These are phyloP conservation scores for Hemichromis elongatus DNA, from an alignment of 2,113 vertebrate species.

Conservation along the genomic window DNA sequence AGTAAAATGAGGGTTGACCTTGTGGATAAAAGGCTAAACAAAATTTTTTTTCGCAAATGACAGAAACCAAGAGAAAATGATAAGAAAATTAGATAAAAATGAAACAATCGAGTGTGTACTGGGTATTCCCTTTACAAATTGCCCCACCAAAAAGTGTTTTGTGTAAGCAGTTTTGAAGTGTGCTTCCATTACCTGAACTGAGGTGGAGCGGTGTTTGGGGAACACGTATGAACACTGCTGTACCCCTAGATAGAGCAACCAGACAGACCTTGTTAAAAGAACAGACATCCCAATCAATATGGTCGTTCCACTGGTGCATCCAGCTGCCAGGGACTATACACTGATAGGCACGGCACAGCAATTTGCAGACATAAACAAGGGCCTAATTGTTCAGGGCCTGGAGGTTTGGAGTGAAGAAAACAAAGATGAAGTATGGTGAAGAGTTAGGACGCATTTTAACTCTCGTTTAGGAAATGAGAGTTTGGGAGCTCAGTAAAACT, in stretches of 20 bases:
- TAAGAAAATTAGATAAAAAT: conserved; percentile 29
- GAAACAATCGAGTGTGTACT: conserved; percentile 3
- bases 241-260: conserved; percentile 39
- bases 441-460: conserved; percentile 66
- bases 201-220: conserved; percentile 53
- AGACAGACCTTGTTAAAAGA: conserved; percentile 73
- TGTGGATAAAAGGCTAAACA: not conserved
- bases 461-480: conserved; percentile 67
- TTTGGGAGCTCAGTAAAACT: conserved; percentile 51
- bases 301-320: conserved; percentile 55
- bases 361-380: conserved; percentile 70
- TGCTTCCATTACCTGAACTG: conserved; percentile 47
- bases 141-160: conserved; percentile 35
- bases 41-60: conserved; percentile 12
- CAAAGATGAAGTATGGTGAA: conserved; percentile 55
- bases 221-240: conserved; percentile 40
- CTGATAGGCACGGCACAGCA: conserved; percentile 56
- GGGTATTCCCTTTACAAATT: conserved; percentile 33
- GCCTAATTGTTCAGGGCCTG: conserved; percentile 68
- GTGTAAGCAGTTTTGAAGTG: conserved; percentile 64
- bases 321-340: conserved; percentile 56
- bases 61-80: conserved; percentile 17
- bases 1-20: not conserved
- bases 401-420: conserved; percentile 58
- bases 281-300: conserved; percentile 69